Base-by-base conservation (phyloP, 2,888 invertebrate species). In the Andrena camellia region DNA sequence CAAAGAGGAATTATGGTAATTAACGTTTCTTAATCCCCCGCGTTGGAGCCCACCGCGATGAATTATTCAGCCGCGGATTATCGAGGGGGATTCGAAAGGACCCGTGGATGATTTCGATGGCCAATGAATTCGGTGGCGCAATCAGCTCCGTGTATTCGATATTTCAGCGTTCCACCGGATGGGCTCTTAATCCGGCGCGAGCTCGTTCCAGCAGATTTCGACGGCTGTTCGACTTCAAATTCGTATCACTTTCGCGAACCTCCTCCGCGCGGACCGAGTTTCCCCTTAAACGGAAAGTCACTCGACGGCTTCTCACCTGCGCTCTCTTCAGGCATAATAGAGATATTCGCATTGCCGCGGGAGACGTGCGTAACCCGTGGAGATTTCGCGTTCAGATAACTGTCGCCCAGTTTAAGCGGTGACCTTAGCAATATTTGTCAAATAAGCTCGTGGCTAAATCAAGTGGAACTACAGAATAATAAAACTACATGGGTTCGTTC, bases 341-440 rank as follows among this genome's bases (percentile, higher is more conserved):
- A 91, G 90, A 90, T 90, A 89, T 90, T 78, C 81, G 79, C 80
- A 78, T 82, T 89, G 86, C 73, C 66, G 66, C 68, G 54, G 52
- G 71, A 71, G 68, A 74, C 63, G 81, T 71, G 85, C 78, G 79
- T 87, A 85, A 87, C 76, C 63, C 33, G 67, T 77, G 74, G 66
- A 75, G 87, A 88, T 90, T 89, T 80, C 83, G 78, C 85, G 85
- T 73, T 83, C 75, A 67, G 89, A 90, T 90, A 90, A 90, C 81
- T 75, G 80, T 80, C 86, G 82, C 72, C 88, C 87, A 89, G 90
- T 91, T 91, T 87, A 87, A 88, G 73, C 52, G 83, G 84, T 86
- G 80, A 89, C 86, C 87, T 80, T 83, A 85, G 87, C 86, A 83
- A 81, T 83, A 63, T 69, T 78, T 79, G 81, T 89, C 83, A 89